These are phyloP conservation scores for Poeciliopsis presidionis DNA, from an alignment of 2,797 vertebrate species.

Conservation along the genomic window DNA sequence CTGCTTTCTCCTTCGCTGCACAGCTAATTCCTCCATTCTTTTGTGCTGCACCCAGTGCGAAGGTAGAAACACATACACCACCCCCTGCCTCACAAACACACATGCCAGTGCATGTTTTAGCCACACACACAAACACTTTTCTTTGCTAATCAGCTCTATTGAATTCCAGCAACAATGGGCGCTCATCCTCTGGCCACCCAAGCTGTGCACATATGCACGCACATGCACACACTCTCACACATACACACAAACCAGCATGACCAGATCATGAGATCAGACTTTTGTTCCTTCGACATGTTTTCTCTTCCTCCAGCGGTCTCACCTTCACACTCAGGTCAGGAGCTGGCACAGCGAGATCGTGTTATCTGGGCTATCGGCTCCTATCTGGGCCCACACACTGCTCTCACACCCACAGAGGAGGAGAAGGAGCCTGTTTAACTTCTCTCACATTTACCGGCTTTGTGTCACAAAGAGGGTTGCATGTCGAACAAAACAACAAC, in stretches of 20 bases:
- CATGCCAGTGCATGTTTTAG: slow-evolving; percentile 59
- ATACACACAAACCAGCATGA: slow-evolving; percentile 51
- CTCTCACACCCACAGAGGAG: slow-evolving; percentile 23
- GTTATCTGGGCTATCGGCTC: slow-evolving; percentile 66
- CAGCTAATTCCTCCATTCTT: slow-evolving; percentile 70
- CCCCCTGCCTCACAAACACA: slow-evolving; percentile 60
- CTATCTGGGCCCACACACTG: slow-evolving; percentile 58
- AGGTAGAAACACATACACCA: slow-evolving; percentile 53
- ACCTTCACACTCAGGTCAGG: slow-evolving; percentile 72
- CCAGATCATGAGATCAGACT: slow-evolving; percentile 77
- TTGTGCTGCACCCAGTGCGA: slow-evolving; percentile 57
- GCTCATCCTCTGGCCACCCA: slow-evolving; percentile 84
- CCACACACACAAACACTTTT: slow-evolving; percentile 57
- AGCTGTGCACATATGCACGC: slow-evolving; percentile 56
- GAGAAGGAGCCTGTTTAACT: slow-evolving; percentile 15
- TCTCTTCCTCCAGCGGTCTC: slow-evolving; percentile 66
- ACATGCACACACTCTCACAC: slow-evolving; percentile 18
- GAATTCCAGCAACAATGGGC: slow-evolving; percentile 80
- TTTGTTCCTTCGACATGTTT: slow-evolving; percentile 76
- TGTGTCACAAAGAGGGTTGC: background rate
- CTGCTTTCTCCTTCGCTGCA: slow-evolving; percentile 64
- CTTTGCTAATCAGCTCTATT: slow-evolving; percentile 83
- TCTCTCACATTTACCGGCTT: slow-evolving; percentile 8
- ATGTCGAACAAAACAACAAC: background rate
- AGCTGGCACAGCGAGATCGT: slow-evolving; percentile 49